Percentiles rank a stretch among this genome's conserved stretches.
Evolutionary conservation across 2,888 invertebrate species (phyloP).

Genomic region (Stomorhina lunata): DNA sequence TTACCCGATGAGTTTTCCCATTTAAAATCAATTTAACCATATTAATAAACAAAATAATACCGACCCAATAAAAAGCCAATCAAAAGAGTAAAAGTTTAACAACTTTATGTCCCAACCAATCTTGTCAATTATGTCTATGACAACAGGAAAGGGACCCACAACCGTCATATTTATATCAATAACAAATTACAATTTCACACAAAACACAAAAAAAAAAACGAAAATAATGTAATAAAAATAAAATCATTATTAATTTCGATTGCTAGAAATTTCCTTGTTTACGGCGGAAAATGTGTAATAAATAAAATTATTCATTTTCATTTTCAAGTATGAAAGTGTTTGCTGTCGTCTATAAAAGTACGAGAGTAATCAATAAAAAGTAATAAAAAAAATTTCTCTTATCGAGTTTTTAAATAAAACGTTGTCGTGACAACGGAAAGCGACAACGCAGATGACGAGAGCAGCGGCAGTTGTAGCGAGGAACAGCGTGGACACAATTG

Average conservation of each 20-base stretch:
- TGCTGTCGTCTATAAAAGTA: constrained; percentile 9
- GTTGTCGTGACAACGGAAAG: constrained; percentile 40
- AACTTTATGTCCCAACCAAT: neutral
- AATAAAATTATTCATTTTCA: constrained; percentile 11
- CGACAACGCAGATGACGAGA: no score
- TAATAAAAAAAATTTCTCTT: constrained; percentile 40
- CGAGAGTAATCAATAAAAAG: constrained; percentile 49
- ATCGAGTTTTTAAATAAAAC: constrained; percentile 26
- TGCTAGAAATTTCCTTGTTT: neutral
- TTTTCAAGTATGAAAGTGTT: constrained; percentile 20
- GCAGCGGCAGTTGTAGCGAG: neutral
- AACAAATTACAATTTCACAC: neutral
- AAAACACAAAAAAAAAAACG: neutral
- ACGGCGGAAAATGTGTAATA: constrained; percentile 2
- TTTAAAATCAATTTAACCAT: no score
- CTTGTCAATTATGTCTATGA: neutral
- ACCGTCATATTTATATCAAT: neutral
- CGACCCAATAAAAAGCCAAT: neutral
- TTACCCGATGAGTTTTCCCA: no score
- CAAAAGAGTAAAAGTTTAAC: neutral
- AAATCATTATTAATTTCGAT: neutral
- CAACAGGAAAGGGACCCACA: neutral
- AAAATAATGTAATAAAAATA: neutral
- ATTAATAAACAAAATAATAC: neutral
- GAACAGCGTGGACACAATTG: no score